phyloP scores from a whole-genome alignment of 2,113 vertebrate species.

The Parotia lawesii region DNA sequence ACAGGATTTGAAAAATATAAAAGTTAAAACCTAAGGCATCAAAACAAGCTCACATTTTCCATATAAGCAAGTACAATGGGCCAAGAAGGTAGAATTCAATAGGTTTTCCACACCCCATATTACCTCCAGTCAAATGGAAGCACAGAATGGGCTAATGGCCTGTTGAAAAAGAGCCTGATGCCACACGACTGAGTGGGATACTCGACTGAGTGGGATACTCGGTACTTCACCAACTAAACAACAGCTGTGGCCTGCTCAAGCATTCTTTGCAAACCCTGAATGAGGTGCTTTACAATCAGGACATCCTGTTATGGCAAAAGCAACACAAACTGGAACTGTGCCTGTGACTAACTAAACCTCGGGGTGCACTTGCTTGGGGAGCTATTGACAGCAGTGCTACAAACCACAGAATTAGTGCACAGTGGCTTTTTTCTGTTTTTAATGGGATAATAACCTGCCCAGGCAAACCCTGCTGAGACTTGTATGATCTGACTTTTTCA shows the following conservation, averaged over 20 bases:
- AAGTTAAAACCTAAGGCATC: too few relatives aligned
- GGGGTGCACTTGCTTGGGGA: background rate
- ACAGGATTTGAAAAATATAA: too few relatives aligned
- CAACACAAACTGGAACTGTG: background rate
- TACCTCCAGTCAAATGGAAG: background rate
- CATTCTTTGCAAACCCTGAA: background rate
- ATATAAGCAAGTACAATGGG: too few relatives aligned
- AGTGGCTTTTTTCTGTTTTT: background rate
- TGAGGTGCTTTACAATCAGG: background rate
- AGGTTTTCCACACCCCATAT: background rate
- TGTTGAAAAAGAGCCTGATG: background rate
- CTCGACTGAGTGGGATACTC: background rate
- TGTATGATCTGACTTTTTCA: background rate
- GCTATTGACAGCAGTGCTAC: background rate
- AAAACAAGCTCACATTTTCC: background rate
- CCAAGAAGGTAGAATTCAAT: background rate
- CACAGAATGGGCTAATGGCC: background rate
- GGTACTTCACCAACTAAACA: background rate
- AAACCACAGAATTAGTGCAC: background rate
- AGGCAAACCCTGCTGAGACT: background rate
- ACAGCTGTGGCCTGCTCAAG: background rate
- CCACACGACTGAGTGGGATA: rapidly evolving
- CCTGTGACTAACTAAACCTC: background rate
- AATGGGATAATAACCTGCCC: background rate
- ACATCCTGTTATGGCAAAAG: rapidly evolving